Evolutionary conservation across 1,140 invertebrate genomes (phyloP).

Genomic region (Drosophila melanica): DNA sequence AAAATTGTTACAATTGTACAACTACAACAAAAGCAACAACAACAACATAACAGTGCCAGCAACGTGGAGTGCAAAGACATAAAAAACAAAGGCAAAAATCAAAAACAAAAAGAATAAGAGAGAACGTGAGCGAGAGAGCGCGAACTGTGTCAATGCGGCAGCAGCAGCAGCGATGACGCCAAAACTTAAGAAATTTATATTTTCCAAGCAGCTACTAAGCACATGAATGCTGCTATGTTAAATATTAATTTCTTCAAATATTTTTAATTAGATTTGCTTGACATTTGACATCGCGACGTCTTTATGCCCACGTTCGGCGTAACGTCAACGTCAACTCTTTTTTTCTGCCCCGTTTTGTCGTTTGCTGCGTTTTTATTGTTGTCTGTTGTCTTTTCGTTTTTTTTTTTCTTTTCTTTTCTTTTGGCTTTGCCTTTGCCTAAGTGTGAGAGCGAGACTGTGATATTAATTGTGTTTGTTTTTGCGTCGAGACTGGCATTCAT

Average conservation of each 20-base stretch:
- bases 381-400: conserved; percentile 51
- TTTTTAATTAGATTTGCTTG: conserved; percentile 65
- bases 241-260: conserved; percentile 49
- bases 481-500: conserved; percentile 52
- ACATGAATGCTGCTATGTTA: conserved; percentile 27
- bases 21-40: conserved; percentile 32
- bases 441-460: conserved; percentile 14
- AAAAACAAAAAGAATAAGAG: conserved; percentile 56
- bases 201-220: conserved; percentile 15
- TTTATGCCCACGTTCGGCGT: conserved; percentile 32
- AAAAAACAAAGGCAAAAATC: conserved; percentile 53
- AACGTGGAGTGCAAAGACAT: conserved; percentile 54
- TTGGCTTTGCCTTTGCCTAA: conserved; percentile 36
- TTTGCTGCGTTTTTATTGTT: conserved; percentile 56
- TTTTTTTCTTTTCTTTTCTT: conserved; percentile 34
- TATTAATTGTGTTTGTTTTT: conserved; percentile 36
- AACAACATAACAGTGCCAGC: conserved; percentile 38
- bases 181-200: conserved; percentile 63
- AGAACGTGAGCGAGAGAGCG: conserved; percentile 62
- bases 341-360: conserved; percentile 33
- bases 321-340: conserved; percentile 48
- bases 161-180: conserved; percentile 58
- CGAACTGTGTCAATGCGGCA: conserved; percentile 69
- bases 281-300: conserved; percentile 36
- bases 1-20: conserved; percentile 43